These are phyloP conservation scores for Autographa pulchrina DNA, from an alignment of 2,888 invertebrate species.

Conservation along the genomic window DNA sequence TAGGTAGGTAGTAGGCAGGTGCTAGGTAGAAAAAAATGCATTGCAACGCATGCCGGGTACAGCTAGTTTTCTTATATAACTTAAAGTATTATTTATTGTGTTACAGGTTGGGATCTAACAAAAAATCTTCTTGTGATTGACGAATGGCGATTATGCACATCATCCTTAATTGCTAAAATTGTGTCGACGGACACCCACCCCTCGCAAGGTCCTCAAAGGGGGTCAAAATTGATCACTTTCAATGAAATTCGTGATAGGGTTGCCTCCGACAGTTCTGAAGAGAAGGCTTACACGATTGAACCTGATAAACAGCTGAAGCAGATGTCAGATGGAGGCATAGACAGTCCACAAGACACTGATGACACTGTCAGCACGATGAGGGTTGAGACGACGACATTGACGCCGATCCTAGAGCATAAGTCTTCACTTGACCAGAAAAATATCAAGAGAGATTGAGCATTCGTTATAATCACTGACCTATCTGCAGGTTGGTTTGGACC, in stretches of 20 bases:
- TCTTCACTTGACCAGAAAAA: neutral
- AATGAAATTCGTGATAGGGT: neutral
- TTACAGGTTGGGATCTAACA: slow-evolving; percentile 89
- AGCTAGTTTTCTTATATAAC: too few species aligned
- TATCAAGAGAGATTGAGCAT: too few species aligned
- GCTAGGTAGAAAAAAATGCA: too few species aligned
- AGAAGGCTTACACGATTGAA: slow-evolving; percentile 40
- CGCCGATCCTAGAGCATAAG: neutral
- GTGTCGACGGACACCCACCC: slow-evolving; percentile 27
- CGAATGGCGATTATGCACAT: slow-evolving; percentile 86
- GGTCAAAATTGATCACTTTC: slow-evolving; percentile 21
- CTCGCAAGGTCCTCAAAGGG: neutral
- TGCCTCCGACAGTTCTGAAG: neutral
- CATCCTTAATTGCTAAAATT: slow-evolving; percentile 24
- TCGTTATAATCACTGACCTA: too few species aligned
- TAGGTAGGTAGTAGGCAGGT: too few species aligned
- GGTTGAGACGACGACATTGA: neutral
- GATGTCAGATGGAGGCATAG: neutral
- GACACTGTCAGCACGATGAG: neutral
- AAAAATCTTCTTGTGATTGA: slow-evolving; percentile 89
- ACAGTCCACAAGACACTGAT: neutral
- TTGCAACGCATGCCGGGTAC: too few species aligned
- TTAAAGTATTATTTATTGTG: neutral
- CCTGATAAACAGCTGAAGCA: slow-evolving; percentile 20
- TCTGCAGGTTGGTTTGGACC: too few species aligned